These are phyloP conservation scores for Drosophila emarginata DNA, from an alignment of 2,888 invertebrate genomes.

Conservation along the genomic window DNA sequence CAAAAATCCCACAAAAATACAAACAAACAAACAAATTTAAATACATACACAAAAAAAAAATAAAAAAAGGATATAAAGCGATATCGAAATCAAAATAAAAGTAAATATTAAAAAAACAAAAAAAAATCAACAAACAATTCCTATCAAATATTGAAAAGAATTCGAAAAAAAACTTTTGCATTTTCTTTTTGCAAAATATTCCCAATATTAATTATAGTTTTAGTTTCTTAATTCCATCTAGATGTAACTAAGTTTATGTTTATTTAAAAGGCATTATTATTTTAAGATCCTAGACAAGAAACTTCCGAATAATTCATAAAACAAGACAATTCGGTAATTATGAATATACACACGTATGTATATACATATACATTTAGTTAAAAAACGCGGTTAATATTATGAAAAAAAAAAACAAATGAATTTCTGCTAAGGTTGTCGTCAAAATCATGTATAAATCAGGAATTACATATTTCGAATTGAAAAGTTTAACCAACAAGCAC, in stretches of 20 bases:
- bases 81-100: constrained; percentile 3
- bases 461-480: constrained; percentile 40
- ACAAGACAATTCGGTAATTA: constrained; percentile 1
- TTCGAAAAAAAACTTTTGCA: constrained; percentile 45
- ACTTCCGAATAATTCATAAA: constrained; percentile 44
- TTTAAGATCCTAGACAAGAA: constrained; percentile 29
- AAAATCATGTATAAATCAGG: constrained; percentile 44
- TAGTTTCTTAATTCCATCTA: constrained; percentile 31
- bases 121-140: constrained; percentile 54
- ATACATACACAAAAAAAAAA: not conserved
- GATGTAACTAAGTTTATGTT: constrained; percentile 15
- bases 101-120: constrained; percentile 21
- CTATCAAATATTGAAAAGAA: constrained; percentile 37
- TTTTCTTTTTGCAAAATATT: constrained; percentile 52
- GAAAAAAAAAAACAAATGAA: constrained; percentile 33
- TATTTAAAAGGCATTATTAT: constrained; percentile 54
- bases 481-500: constrained; percentile 8
- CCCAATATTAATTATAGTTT: constrained; percentile 47
- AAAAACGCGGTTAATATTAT: constrained; percentile 45
- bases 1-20: constrained; percentile 17
- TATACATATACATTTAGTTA: constrained; percentile 13
- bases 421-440: constrained; percentile 46
- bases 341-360: not conserved
- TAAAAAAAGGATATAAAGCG: not conserved
- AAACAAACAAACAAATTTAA: not conserved